These are phyloP conservation scores for Rhinolophus ferrumequinum DNA, from an alignment of 2,113 vertebrate genomes.

Conservation along the genomic window DNA sequence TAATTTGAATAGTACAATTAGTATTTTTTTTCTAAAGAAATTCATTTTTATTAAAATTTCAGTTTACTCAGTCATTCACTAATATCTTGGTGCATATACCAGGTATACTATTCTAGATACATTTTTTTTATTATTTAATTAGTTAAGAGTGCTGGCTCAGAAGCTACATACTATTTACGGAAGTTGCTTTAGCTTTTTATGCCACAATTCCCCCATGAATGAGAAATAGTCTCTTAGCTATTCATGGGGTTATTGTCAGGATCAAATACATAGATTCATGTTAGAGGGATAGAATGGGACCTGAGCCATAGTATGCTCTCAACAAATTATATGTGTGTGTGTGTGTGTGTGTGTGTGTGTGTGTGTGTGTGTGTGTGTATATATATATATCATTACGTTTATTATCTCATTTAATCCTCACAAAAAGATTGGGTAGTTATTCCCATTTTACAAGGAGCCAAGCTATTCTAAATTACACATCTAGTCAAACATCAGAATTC, in stretches of 20 bases:
- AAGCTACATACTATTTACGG: background rate
- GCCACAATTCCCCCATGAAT: background rate
- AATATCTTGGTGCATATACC: background rate
- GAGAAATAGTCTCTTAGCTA: background rate
- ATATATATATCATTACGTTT: background rate
- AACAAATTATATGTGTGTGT: too few relatives aligned
- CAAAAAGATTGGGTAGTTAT: background rate
- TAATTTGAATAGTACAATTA: background rate
- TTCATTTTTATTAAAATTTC: background rate
- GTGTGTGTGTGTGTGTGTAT: too few relatives aligned
- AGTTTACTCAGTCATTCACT: background rate
- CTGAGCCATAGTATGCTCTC: background rate
- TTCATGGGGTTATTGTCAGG: background rate
- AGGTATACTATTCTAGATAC: background rate
- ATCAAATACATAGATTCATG: background rate
- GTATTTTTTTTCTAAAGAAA: background rate
- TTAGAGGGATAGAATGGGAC: background rate
- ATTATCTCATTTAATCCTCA: background rate
- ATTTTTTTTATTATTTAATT: background rate
- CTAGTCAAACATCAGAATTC: background rate
- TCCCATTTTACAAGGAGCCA: background rate
- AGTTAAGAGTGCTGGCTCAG: background rate
- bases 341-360: too few relatives aligned
- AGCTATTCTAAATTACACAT: background rate
- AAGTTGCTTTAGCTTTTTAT: background rate